These are phyloP conservation scores for Paedocypris sp. DNA, from an alignment of 2,113 vertebrate species.

Conservation along the genomic window DNA sequence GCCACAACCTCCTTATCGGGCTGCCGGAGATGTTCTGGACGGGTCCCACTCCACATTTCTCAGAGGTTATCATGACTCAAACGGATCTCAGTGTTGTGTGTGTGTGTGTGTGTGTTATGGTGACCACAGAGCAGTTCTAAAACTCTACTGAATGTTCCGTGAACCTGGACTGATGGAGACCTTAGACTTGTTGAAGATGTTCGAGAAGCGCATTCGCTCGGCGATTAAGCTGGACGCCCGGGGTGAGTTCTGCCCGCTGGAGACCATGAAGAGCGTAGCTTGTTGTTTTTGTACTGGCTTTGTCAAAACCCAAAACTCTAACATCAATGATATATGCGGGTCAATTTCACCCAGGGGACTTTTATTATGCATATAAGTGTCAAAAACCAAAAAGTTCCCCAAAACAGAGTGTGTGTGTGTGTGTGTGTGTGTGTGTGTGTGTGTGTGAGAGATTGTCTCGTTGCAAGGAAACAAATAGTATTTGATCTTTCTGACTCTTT, in stretches of 20 bases:
- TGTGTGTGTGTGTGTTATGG: no score
- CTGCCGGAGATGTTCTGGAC: conserved; percentile 3
- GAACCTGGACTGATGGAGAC: conserved; percentile 19
- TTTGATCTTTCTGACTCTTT: no score
- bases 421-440: no score
- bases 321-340: no score
- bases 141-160: conserved; percentile 4
- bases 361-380: no score
- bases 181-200: conserved; percentile 21
- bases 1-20: conserved; percentile 18
- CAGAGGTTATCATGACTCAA: conserved; percentile 23
- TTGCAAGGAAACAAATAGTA: no score
- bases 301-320: no score
- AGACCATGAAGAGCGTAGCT: no score
- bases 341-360: no score
- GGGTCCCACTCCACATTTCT: conserved; percentile 31
- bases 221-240: conserved; percentile 1
- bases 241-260: conserved; percentile 30
- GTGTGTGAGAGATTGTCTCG: no score
- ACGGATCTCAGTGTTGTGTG: conserved; percentile 4
- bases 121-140: conserved; percentile 9
- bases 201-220: conserved; percentile 24
- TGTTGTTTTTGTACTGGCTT: background rate
- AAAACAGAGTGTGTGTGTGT: no score
- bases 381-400: no score